These are phyloP conservation scores for Lydus trimaculatus DNA, from an alignment of 2,888 invertebrate species.

Conservation along the genomic window DNA sequence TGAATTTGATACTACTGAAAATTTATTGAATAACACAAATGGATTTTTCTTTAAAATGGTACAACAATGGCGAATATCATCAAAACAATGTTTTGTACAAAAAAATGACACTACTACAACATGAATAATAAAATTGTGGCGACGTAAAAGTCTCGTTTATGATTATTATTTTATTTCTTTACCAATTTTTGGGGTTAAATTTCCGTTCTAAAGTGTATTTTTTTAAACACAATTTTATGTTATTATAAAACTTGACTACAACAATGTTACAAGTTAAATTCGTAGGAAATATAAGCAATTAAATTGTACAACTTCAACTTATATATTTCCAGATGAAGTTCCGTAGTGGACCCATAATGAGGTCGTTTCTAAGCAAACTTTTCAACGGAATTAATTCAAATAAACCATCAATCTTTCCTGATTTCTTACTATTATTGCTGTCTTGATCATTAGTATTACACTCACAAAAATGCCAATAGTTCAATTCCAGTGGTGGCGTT, in stretches of 20 bases:
- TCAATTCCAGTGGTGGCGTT: too few species aligned
- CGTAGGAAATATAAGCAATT: slow-evolving; percentile 5
- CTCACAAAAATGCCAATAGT: too few species aligned
- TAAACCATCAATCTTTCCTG: not conserved
- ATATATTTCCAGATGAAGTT: not conserved
- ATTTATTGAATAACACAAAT: slow-evolving; percentile 30
- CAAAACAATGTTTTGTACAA: not conserved
- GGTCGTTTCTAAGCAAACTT: not conserved
- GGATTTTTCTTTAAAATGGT: slow-evolving; percentile 48
- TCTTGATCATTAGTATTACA: too few species aligned
- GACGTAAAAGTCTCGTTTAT: too few species aligned
- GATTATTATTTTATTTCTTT: too few species aligned
- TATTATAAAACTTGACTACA: not conserved
- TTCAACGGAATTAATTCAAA: not conserved
- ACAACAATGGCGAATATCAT: slow-evolving; percentile 52
- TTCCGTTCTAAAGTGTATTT: too few species aligned
- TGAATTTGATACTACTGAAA: slow-evolving; percentile 79
- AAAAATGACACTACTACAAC: not conserved
- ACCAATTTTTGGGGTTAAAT: too few species aligned
- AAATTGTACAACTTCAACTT: not conserved
- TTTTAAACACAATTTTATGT: too few species aligned
- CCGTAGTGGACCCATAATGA: not conserved
- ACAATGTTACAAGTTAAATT: not conserved
- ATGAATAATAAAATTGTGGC: too few species aligned
- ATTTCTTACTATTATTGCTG: not conserved